Evolutionary conservation across 2,888 invertebrate genomes (phyloP), one percentile per base, ranked within the genome.

Genomic region (Lobophora halterata): DNA sequence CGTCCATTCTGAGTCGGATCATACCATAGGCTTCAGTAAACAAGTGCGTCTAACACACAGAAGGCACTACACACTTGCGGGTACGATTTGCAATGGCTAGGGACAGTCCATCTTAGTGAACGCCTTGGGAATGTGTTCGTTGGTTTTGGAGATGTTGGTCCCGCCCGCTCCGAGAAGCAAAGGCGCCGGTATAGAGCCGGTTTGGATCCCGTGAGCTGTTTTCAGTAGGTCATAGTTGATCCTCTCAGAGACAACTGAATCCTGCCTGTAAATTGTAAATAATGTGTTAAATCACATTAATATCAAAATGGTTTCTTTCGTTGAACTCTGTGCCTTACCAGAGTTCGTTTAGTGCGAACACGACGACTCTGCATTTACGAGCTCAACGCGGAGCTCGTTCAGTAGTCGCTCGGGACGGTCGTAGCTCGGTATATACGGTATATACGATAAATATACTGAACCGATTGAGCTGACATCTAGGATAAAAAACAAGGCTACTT

Each of bases 211-310:
- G 69, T 93, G 89, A 26, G 95, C 91, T 31, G 91, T 92, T 68
- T 91, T 93, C 35, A 98, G 77, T 32, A 98, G 83, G 78, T 99
- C 98, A 71, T 97, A 99, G 72, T 96, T 96, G 49, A 98, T 96
- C 54, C 88, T 89, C 52, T 98, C 96, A 0, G 92, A 90, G 5
- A 99, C 94, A 21, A 94, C 90, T 0, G 99, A 97, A 79, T 99
- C 98, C 68, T 94, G 89, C 64, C 95, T 94, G 85, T 7, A 70
- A 71, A 46, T 8, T 26, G 54, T n/a, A 52, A 55, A 20, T 5
- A 7, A 1, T 8, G 8, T 7, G 4, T 17, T 32, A n/a, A n/a
- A 11, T 2, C 1, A 8, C 2, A n/a, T n/a, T n/a, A n/a, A n/a
- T n/a, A n/a, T n/a, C n/a, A n/a, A n/a, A n/a, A n/a, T n/a, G n/a